These are phyloP conservation scores for Girardinus metallicus DNA, from an alignment of 2,797 vertebrate genomes.

Conservation along the genomic window DNA sequence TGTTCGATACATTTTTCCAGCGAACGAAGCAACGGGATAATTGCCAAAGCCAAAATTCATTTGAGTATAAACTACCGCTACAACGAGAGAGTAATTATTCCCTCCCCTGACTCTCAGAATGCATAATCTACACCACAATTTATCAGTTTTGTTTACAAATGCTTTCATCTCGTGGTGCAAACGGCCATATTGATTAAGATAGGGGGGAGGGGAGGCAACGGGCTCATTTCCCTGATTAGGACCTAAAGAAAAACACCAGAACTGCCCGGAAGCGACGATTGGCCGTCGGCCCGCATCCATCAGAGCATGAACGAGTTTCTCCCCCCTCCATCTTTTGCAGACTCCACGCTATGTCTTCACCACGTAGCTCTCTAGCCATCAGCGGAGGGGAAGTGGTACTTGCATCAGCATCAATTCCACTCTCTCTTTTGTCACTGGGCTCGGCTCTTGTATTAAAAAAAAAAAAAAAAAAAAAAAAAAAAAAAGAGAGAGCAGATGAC, in stretches of 20 bases:
- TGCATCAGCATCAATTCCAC: conserved; percentile 65
- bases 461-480: conserved; percentile 20
- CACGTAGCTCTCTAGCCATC: conserved; percentile 59
- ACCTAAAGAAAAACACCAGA: conserved; percentile 82
- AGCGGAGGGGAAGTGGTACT: conserved; percentile 46
- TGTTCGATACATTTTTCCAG: not conserved
- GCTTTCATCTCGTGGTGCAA: conserved; percentile 55
- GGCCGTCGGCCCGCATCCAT: conserved; percentile 71
- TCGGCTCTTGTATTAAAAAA: conserved; percentile 48
- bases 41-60: conserved; percentile 27
- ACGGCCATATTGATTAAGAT: conserved; percentile 79
- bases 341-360: conserved; percentile 65
- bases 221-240: conserved; percentile 90
- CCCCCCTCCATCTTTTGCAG: conserved; percentile 47
- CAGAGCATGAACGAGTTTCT: conserved; percentile 68
- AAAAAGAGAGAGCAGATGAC: conserved; percentile 40
- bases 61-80: conserved; percentile 43
- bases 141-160: conserved; percentile 56
- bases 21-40: not conserved
- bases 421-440: conserved; percentile 38
- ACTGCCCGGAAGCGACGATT: conserved; percentile 82
- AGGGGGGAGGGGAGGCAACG: conserved; percentile 74
- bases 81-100: conserved; percentile 40
- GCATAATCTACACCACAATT: conserved; percentile 64
- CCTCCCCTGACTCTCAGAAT: conserved; percentile 42